Conservation (phyloP, 2,113 vertebrate species). For the Microcebus tavaratra region DNA sequence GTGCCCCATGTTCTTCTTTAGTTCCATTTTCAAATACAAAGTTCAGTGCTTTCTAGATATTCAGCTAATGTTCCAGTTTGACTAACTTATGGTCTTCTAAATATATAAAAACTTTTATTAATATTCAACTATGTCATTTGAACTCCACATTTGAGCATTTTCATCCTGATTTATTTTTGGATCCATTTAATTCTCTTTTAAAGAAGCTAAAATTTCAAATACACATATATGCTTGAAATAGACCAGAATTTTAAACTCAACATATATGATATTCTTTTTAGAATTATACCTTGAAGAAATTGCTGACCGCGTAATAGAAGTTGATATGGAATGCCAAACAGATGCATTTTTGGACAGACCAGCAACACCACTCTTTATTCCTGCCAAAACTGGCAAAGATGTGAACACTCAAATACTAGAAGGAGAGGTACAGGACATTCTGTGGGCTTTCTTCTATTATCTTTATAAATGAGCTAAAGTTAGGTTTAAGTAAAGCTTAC, state of each 20-base stretch:
- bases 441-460: background rate
- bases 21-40: background rate
- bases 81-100: background rate
- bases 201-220: constrained; percentile 35
- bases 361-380: constrained; percentile 93
- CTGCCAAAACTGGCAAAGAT: constrained; percentile 93
- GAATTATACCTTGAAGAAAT: constrained; percentile 96
- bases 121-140: background rate
- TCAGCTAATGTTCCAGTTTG: background rate
- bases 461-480: background rate
- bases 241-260: background rate
- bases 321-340: constrained; percentile 92
- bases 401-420: constrained; percentile 92
- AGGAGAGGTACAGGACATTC: constrained; percentile 90
- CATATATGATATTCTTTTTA: constrained; percentile 78
- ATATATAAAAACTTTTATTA: background rate
- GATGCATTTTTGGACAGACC: constrained; percentile 94
- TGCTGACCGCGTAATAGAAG: constrained; percentile 85
- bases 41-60: background rate
- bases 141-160: background rate
- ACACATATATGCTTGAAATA: constrained; percentile 27
- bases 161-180: constrained; percentile 1
- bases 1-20: background rate
- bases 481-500: background rate
- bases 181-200: constrained; percentile 38